A percentile compares a stretch with the other conserved stretches of the same genome.
These are phyloP conservation scores for Ophiothrix spiculata DNA, from an alignment of 35 echinoderm and acorn worm genomes.

Conservation along the genomic window DNA sequence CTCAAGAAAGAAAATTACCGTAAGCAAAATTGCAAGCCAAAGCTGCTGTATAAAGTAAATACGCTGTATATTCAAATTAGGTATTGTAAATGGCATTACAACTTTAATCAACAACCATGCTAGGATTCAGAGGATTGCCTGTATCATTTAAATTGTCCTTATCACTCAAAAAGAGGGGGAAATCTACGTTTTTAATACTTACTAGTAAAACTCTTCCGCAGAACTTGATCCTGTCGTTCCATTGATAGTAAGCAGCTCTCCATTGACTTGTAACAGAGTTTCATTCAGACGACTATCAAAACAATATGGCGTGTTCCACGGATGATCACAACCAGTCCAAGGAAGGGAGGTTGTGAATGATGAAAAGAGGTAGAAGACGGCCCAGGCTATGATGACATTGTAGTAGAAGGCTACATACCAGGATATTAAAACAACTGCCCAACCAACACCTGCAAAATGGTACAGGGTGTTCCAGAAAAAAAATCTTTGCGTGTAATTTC, in stretches of 20 bases:
- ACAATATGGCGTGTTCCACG: conserved; percentile 67
- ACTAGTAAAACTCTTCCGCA: conserved; percentile 57
- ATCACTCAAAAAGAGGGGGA: too few relatives aligned
- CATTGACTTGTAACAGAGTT: conserved; percentile 28
- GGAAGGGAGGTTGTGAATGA: conserved; percentile 70
- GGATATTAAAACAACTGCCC: conserved; percentile 67
- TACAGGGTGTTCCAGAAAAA: too few relatives aligned
- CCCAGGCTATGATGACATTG: conserved; percentile 86
- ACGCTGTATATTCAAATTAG: too few relatives aligned
- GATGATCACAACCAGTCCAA: conserved; percentile 69
- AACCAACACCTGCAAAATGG: conserved; percentile 74
- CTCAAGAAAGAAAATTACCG: too few relatives aligned
- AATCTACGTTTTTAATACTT: background rate
- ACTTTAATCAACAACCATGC: too few relatives aligned
- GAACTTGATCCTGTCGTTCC: conserved; percentile 28
- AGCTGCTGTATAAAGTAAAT: too few relatives aligned
- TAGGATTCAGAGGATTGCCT: too few relatives aligned
- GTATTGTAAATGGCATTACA: too few relatives aligned
- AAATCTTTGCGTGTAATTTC: too few relatives aligned
- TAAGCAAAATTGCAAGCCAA: too few relatives aligned
- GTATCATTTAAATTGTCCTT: too few relatives aligned
- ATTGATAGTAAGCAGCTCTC: conserved; percentile 16
- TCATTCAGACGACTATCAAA: conserved; percentile 21
- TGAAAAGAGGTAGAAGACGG: conserved; percentile 73
- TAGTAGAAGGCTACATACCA: conserved; percentile 77